These are phyloP conservation scores for Chelmon rostratus DNA, from an alignment of 2,797 vertebrate species.

Conservation along the genomic window DNA sequence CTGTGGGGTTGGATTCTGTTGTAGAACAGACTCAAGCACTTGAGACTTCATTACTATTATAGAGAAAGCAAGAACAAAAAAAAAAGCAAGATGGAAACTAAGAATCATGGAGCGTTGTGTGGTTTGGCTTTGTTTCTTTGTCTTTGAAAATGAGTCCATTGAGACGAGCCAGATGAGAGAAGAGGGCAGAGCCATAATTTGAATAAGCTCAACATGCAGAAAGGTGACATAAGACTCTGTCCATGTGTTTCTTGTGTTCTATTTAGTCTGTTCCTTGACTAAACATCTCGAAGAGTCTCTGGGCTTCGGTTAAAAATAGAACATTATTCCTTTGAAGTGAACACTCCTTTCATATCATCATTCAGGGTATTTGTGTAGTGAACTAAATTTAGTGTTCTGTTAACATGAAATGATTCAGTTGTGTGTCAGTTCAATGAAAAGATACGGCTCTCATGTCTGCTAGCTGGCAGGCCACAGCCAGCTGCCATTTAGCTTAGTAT, in stretches of 20 bases:
- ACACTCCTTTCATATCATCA: not conserved
- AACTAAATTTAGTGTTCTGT: not conserved
- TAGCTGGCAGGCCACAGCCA: too few species aligned
- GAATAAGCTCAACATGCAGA: not conserved
- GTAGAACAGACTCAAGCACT: conserved; percentile 26
- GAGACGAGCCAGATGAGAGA: conserved; percentile 43
- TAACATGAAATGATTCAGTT: not conserved
- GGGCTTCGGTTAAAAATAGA: not conserved
- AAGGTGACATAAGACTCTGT: not conserved
- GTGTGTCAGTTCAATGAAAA: not conserved
- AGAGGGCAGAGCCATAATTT: not conserved
- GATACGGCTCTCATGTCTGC: not conserved
- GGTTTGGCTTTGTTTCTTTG: conserved; percentile 51
- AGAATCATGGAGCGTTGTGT: conserved; percentile 57
- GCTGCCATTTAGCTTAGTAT: not conserved
- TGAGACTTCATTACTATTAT: conserved; percentile 29
- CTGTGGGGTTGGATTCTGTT: conserved; percentile 50
- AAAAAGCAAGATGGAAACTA: conserved; percentile 65
- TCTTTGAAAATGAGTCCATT: conserved; percentile 39
- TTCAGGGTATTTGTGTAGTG: not conserved
- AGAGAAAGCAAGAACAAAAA: conserved; percentile 43
- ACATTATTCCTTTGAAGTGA: not conserved
- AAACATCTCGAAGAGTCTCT: conserved; percentile 4
- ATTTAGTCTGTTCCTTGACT: conserved; percentile 14
- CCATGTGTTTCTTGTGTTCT: not conserved